Evolutionary conservation across 2,888 invertebrate species (phyloP).

Genomic region (Agonopterix heracliana): DNA sequence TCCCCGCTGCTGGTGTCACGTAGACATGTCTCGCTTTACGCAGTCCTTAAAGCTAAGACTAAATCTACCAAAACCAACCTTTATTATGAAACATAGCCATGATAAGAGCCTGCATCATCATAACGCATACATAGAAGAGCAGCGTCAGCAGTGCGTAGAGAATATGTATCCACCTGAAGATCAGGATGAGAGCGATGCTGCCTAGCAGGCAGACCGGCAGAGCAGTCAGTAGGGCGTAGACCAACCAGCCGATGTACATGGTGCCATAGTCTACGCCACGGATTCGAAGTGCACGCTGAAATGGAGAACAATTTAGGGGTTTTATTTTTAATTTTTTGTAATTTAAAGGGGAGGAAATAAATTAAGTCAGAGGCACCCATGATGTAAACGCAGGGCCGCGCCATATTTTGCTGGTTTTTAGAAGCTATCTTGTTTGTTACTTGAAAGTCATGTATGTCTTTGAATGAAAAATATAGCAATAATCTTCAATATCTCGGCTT

Average conservation of each 20-base stretch:
- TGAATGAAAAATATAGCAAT: too few species aligned
- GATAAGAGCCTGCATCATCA: slow-evolving; percentile 52
- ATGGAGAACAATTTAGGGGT: neutral
- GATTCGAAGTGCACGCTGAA: slow-evolving; percentile 48
- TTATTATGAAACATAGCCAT: slow-evolving; percentile 56
- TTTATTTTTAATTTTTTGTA: neutral
- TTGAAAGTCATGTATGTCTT: too few species aligned
- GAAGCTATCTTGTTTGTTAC: too few species aligned
- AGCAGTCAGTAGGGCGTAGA: slow-evolving; percentile 45
- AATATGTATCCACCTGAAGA: slow-evolving; percentile 61
- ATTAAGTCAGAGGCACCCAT: too few species aligned
- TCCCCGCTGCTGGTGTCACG: too few species aligned
- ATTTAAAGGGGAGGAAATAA: neutral
- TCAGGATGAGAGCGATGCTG: slow-evolving; percentile 44
- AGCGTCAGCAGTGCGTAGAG: slow-evolving; percentile 41
- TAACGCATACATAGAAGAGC: slow-evolving; percentile 45
- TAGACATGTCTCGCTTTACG: too few species aligned
- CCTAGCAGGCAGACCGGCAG: slow-evolving; percentile 48
- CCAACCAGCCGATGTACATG: slow-evolving; percentile 54
- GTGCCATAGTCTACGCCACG: slow-evolving; percentile 44
- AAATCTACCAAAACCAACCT: slow-evolving; percentile 25
- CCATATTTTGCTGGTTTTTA: too few species aligned
- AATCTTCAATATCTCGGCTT: too few species aligned
- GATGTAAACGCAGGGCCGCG: too few species aligned
- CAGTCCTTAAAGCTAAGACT: too few species aligned